phyloP scores from a whole-genome alignment of 2,113 vertebrate genomes.

The Heteronetta atricapilla region DNA sequence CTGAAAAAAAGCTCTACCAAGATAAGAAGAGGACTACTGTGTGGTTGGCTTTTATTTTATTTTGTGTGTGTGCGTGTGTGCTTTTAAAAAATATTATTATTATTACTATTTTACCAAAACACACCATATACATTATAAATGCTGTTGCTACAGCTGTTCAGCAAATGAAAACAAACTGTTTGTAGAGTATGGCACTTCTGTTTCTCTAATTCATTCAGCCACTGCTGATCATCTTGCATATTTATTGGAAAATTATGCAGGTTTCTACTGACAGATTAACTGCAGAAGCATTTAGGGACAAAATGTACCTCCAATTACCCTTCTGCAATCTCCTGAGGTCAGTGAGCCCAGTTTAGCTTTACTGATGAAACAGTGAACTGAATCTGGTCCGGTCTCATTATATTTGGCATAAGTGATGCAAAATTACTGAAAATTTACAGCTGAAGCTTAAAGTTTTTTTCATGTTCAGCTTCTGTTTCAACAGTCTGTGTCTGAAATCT shows the following conservation, averaged over 20 bases:
- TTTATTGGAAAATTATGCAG: conserved; percentile 26
- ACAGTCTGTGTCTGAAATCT: not conserved
- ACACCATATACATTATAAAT: not conserved
- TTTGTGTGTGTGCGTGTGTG: no score
- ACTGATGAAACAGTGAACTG: not conserved
- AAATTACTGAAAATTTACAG: not conserved
- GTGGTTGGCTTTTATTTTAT: not conserved
- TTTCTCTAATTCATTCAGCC: not conserved
- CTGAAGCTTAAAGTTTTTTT: not conserved
- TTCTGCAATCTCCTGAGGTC: not conserved
- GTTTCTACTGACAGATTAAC: not conserved
- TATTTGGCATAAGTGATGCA: not conserved
- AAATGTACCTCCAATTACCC: not conserved
- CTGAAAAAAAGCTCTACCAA: not conserved
- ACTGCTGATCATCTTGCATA: not conserved
- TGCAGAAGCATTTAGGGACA: not conserved
- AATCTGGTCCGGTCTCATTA: not conserved
- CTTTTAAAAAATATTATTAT: no score
- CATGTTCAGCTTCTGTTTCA: not conserved
- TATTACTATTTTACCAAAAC: not conserved
- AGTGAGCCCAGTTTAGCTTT: not conserved
- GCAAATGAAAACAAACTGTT: conserved; percentile 3
- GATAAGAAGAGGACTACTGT: not conserved
- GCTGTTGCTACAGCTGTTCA: not conserved
- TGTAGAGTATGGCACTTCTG: not conserved